Conservation (phyloP, 2,888 invertebrate genomes). For the Idaea straminata region DNA sequence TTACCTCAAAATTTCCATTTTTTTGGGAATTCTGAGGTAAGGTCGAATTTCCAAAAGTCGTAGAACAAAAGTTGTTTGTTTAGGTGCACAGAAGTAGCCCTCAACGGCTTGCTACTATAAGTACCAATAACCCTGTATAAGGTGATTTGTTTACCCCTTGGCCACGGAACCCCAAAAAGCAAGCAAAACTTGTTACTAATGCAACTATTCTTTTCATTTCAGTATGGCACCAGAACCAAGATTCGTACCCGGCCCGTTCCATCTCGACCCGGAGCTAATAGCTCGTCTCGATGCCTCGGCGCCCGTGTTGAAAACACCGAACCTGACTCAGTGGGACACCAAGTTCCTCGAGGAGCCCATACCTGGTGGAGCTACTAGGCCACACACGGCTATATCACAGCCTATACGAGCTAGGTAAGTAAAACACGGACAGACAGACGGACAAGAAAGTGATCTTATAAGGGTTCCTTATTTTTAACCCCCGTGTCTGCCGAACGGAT, state of each 20-base stretch:
- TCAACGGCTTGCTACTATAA: too few species aligned
- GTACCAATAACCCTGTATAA: too few species aligned
- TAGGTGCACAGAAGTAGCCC: too few species aligned
- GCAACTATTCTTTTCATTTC: neutral
- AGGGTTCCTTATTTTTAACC: too few species aligned
- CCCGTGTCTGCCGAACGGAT: too few species aligned
- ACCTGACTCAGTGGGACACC: conserved; percentile 67
- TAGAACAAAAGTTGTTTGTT: too few species aligned
- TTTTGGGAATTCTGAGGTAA: too few species aligned
- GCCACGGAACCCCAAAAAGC: neutral
- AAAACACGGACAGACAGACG: too few species aligned
- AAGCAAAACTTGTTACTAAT: neutral
- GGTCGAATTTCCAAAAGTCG: neutral
- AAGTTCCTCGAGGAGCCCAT: conserved; percentile 75
- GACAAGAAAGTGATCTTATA: too few species aligned
- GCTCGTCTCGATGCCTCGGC: conserved; percentile 83
- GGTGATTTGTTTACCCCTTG: too few species aligned
- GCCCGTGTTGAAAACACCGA: conserved; percentile 50
- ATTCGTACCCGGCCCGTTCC: conserved; percentile 86
- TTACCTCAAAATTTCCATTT: too few species aligned
- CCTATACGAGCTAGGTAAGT: conserved; percentile 46
- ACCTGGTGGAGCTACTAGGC: conserved; percentile 52
- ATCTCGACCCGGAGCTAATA: conserved; percentile 86
- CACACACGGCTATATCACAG: conserved; percentile 43
- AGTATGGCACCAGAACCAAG: conserved; percentile 68